Evolutionary conservation across 2,888 invertebrate genomes (phyloP).

Genomic region (Caenorhabditis parvicauda): DNA sequence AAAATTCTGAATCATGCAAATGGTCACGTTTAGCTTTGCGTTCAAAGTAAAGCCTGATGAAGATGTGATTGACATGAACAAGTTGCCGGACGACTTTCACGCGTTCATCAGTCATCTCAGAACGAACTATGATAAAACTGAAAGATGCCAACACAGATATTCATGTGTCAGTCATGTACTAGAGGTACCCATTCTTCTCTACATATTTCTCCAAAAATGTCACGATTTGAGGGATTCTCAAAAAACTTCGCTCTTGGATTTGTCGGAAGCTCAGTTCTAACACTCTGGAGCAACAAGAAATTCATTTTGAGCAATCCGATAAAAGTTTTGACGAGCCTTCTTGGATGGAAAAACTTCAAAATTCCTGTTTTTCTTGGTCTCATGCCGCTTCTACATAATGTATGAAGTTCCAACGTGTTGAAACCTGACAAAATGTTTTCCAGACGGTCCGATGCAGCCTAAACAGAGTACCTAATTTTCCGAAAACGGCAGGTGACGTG

Average conservation of each 20-base stretch:
- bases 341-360: constrained; percentile 26
- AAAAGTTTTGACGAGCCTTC: constrained; percentile 11
- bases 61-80: constrained; percentile 25
- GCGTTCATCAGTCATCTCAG: constrained; percentile 26
- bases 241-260: constrained; percentile 63
- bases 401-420: constrained; percentile 22
- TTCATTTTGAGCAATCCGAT: constrained; percentile 24
- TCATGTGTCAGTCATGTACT: constrained; percentile 47
- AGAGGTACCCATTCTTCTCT: constrained; percentile 27
- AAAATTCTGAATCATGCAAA: constrained; percentile 19
- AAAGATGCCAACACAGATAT: constrained; percentile 41
- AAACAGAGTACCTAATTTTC: constrained; percentile 64
- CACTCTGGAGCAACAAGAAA: constrained; percentile 18
- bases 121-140: constrained; percentile 28
- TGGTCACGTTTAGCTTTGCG: constrained; percentile 24
- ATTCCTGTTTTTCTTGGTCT: constrained; percentile 51
- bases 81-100: constrained; percentile 25
- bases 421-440: constrained; percentile 1
- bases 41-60: constrained; percentile 22
- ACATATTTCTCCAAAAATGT: neutral
- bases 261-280: constrained; percentile 34
- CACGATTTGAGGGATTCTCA: constrained; percentile 32
- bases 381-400: constrained; percentile 55
- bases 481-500: constrained; percentile 66
- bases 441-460: constrained; percentile 73